phyloP scores from a whole-genome alignment of 1,140 invertebrate genomes.

The Aphis gossypii region DNA sequence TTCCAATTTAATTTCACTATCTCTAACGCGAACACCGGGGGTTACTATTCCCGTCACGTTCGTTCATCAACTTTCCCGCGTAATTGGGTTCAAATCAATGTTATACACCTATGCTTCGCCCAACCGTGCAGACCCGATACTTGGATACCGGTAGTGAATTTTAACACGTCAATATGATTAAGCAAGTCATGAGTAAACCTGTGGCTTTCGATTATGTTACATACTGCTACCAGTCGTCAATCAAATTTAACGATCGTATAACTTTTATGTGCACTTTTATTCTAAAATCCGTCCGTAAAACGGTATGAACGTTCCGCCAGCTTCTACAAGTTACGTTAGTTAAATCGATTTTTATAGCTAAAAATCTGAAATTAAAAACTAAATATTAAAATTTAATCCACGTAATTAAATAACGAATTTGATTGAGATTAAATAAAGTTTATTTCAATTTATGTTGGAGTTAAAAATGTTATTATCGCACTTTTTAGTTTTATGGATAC shows the following conservation, averaged over 20 bases:
- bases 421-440: no score
- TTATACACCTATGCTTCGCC: background rate
- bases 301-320: background rate
- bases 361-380: no score
- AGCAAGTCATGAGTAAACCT: constrained; percentile 25
- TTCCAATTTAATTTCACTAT: constrained; percentile 29
- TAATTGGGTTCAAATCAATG: constrained; percentile 52
- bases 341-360: background rate
- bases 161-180: constrained; percentile 41
- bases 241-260: constrained; percentile 13
- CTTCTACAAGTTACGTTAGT: background rate
- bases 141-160: background rate
- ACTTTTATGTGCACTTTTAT: background rate
- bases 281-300: background rate
- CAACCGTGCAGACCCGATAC: background rate
- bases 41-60: constrained; percentile 44
- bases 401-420: no score
- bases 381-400: no score
- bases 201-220: constrained; percentile 43
- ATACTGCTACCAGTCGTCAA: background rate
- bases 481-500: no score
- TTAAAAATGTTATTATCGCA: no score
- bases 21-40: background rate
- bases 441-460: no score
- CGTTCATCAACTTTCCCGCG: constrained; percentile 38